Base-by-base conservation (phyloP, 1,140 invertebrate species). In the Papilio machaon region DNA sequence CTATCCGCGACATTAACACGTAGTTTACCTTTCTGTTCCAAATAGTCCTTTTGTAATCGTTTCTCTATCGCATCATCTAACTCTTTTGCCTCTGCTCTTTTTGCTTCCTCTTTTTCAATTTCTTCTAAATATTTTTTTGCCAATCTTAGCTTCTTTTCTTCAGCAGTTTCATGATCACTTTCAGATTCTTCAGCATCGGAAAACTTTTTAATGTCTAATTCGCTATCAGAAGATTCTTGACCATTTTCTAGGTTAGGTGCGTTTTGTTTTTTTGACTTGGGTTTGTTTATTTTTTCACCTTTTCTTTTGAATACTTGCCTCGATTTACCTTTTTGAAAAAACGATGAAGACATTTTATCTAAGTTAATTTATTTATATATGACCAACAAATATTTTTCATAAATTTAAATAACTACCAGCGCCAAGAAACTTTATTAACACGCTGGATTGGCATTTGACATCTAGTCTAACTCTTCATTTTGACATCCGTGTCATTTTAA, bases 121-220 rank as follows among this genome's bases (percentile, higher is more conserved):
- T 98, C 97, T 87, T 97, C 95, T 52, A 99, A 95, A 95, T 99
- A 98, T 91, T 98, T 96, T 91, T 99, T 99, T 0, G 98, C 98
- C 81, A 99, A 94, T 52, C 98, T 95, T 52, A 99, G 85, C 87
- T 97, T 97, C 89, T 99, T 99, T 88, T 99, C 97, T 91, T 99
- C 98, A 0, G 97, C 96, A 9, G 98, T 99, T 91, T 97, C 97
- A 81, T 97, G 95, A 81, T 98, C 97, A 84, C 97, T 97, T 80
- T 96, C 96, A 9, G 95, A 96, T 73, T 95, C 96, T 60, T 95
- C 95, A 2, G 95, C 93, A 54, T 95, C 95, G 43, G 95, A 95
- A 80, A 95, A 92, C 80, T 96, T 93, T 30, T 95, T 92, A 47
- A 94, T 82, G 85, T 95, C 94, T 80, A 95, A 88, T 82, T 95